Conservation (phyloP, 2,888 invertebrate genomes). For the Theretra japonica region DNA sequence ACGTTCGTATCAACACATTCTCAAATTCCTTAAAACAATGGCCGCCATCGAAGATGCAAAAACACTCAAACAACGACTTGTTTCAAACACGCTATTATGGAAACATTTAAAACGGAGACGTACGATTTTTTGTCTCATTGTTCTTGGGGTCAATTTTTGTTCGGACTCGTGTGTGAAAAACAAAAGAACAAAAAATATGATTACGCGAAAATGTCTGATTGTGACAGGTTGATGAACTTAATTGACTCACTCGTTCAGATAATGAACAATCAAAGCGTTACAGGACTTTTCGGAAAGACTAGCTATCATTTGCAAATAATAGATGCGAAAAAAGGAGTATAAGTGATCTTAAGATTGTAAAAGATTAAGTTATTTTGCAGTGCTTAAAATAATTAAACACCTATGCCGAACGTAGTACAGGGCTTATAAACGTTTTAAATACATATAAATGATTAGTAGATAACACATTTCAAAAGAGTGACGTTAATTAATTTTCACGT, state of each 20-base stretch:
- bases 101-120: slow-evolving; percentile 16
- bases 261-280: neutral
- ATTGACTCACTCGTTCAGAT: neutral
- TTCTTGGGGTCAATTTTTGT: neutral
- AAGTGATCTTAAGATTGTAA: too few relatives aligned
- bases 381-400: too few relatives aligned
- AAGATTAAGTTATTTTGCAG: too few relatives aligned
- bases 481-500: too few relatives aligned
- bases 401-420: too few relatives aligned
- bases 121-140: slow-evolving; percentile 21
- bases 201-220: slow-evolving; percentile 5
- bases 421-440: too few relatives aligned
- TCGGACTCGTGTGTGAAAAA: slow-evolving; percentile 2
- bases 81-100: slow-evolving; percentile 17
- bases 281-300: neutral
- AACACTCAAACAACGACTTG: slow-evolving; percentile 30
- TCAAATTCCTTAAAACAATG: slow-evolving; percentile 52
- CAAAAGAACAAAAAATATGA: slow-evolving; percentile 9
- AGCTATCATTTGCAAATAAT: too few relatives aligned
- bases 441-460: too few relatives aligned
- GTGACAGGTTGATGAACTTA: slow-evolving; percentile 14
- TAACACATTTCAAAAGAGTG: too few relatives aligned
- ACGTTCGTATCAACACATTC: slow-evolving; percentile 47
- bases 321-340: too few relatives aligned
- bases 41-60: slow-evolving; percentile 40